Base-by-base conservation (phyloP, 2,113 vertebrate genomes). In the Ageneiosus marmoratus region DNA sequence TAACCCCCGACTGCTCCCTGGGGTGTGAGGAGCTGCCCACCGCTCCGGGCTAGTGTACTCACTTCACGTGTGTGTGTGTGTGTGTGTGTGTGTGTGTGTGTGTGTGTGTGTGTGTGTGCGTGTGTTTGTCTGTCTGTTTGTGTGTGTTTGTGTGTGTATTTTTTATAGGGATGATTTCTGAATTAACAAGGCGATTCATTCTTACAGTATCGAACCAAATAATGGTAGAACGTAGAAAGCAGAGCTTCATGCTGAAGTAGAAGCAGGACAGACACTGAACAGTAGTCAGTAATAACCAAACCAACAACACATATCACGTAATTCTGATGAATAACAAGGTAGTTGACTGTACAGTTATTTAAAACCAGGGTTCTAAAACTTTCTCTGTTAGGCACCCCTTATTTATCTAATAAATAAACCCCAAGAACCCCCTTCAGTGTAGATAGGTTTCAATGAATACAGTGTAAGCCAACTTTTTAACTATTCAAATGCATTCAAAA, bases 211-310 rank as follows among this genome's bases (percentile, higher is more conserved):
- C 72, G 37, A 72, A 84, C 55, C 78, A 81, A 73, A 41, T 62
- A 51, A 77, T 55, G 70, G 81, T 37, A 41, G n/a, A 46, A 53
- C 53, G 41, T 48, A 44, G 12, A 55, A 62, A 70, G 50, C 3
- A n/a, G 27, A 24, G 50, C 50, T 84, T 82, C 27, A 50, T 13
- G 70, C 63, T 83, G 75, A 50, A 82, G 79, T 79, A 87, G 83
- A 50, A 82, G 79, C 82, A 84, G 83, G 79, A 65, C 78, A 84
- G 82, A 63, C 72, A 84, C 63, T 46, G 63, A 67, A 84, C 29
- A 53, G 60, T 60, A 22, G 51, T 44, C 32, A 53, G 32, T 41
- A 41, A 56, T 41, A 5, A n/a, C 32, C 18, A 9, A 29, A 62
- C 44, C 41, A 51, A 73, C n/a, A 48, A 46, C 44, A 65, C 78